Evolutionary conservation across 2,797 vertebrate genomes (phyloP).

Genomic region (Anisognathus igniventris): DNA sequence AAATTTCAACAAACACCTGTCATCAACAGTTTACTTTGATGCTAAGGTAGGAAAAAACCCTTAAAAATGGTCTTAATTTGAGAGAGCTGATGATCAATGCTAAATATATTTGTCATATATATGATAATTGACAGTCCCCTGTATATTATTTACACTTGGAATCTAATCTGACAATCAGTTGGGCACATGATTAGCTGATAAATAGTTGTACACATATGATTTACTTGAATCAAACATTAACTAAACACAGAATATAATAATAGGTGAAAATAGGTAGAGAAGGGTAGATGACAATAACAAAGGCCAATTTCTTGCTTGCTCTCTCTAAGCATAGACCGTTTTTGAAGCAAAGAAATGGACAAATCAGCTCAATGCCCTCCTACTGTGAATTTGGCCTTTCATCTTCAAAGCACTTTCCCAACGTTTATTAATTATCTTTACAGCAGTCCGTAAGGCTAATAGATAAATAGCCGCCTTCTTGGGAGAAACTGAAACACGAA

Average conservation of each 20-base stretch:
- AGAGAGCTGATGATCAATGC: background rate
- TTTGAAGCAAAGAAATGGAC: background rate
- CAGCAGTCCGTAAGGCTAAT: background rate
- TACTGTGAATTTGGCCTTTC: background rate
- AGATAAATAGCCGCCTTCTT: slow-evolving; percentile 7
- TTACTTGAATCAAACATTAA: background rate
- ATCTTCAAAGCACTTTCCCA: slow-evolving; percentile 26
- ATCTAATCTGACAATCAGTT: background rate
- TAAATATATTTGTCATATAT: background rate
- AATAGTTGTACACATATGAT: background rate
- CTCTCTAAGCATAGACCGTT: background rate
- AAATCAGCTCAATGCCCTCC: background rate
- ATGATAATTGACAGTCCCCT: background rate
- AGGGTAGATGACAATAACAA: background rate
- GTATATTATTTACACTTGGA: background rate
- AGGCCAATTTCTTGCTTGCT: background rate
- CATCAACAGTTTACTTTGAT: background rate
- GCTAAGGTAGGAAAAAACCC: background rate
- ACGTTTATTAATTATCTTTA: slow-evolving; percentile 50
- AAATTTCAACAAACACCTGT: background rate
- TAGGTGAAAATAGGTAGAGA: background rate
- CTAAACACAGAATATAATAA: background rate
- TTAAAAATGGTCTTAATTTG: background rate
- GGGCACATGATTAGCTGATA: background rate
- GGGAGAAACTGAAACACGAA: slow-evolving; percentile 3